A percentile compares a stretch with the other conserved stretches of the same genome.
Evolutionary conservation across 2,888 invertebrate species (phyloP).

Genomic region (Ophonus ardosiacus): DNA sequence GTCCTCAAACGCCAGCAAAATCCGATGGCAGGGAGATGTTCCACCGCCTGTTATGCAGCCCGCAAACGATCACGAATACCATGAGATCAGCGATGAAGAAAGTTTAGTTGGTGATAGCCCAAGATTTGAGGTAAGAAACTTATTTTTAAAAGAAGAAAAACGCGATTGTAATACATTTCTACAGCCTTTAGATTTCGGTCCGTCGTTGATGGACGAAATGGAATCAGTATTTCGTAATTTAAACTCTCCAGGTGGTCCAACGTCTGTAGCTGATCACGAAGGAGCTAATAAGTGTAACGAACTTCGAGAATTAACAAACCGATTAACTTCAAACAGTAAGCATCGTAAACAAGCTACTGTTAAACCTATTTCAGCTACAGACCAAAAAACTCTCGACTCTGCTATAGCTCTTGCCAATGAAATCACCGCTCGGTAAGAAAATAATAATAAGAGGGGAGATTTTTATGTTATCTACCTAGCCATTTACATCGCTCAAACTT

Average conservation of each 20-base stretch:
- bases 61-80: constrained; percentile 83
- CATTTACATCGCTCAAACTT: too few species aligned
- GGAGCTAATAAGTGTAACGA: constrained; percentile 85
- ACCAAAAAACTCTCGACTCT: constrained; percentile 92
- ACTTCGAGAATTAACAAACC: constrained; percentile 80
- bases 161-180: constrained; percentile 65
- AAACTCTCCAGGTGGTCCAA: constrained; percentile 71
- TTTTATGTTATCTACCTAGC: too few species aligned
- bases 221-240: constrained; percentile 89
- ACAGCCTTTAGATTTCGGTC: constrained; percentile 86
- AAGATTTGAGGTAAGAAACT: constrained; percentile 74
- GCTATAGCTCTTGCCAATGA: constrained; percentile 96
- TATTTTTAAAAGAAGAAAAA: background rate
- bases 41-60: constrained; percentile 1
- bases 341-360: constrained; percentile 79
- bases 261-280: constrained; percentile 72
- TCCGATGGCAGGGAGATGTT: constrained; percentile 47
- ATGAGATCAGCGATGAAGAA: constrained; percentile 90
- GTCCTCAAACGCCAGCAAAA: constrained; percentile 20
- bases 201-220: constrained; percentile 93
- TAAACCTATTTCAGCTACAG: constrained; percentile 95
- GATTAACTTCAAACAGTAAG: constrained; percentile 72
- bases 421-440: constrained; percentile 83
- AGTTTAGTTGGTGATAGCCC: constrained; percentile 75
- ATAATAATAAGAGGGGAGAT: too few species aligned